Evolutionary conservation across 1,140 invertebrate genomes (phyloP).

Genomic region (Palaemon carinicauda): DNA sequence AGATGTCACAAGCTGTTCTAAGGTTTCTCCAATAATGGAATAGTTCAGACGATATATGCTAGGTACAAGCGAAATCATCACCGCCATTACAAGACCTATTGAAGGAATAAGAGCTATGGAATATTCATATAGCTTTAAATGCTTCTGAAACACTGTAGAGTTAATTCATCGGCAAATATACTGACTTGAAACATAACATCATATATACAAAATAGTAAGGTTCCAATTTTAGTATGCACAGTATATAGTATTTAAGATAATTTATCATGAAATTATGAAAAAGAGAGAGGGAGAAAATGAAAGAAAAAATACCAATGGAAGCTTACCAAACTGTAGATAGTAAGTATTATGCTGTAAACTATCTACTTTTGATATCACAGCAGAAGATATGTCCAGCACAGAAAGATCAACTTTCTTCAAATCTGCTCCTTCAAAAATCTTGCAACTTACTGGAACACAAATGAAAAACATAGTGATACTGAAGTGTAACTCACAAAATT

Average conservation of each 20-base stretch:
- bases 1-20: slow-evolving; percentile 11
- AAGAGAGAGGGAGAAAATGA: too few relatives aligned
- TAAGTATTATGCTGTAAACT: slow-evolving; percentile 81
- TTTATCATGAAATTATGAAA: too few relatives aligned
- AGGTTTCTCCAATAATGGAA: background rate
- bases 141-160: background rate
- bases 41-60: slow-evolving; percentile 28
- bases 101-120: background rate
- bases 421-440: slow-evolving; percentile 89
- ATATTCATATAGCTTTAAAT: background rate
- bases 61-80: slow-evolving; percentile 32
- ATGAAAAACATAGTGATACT: background rate
- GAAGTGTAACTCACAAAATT: too few relatives aligned
- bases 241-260: too few relatives aligned
- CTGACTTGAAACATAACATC: background rate
- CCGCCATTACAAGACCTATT: slow-evolving; percentile 37
- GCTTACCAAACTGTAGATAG: slow-evolving; percentile 78
- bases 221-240: too few relatives aligned
- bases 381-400: slow-evolving; percentile 91
- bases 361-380: slow-evolving; percentile 88
- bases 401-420: slow-evolving; percentile 92
- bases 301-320: too few relatives aligned
- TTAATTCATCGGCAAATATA: background rate
- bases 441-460: slow-evolving; percentile 80
- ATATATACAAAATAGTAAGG: too few relatives aligned